Evolutionary conservation across 1,140 invertebrate genomes (phyloP).

Genomic region (Drosophila melanica): DNA sequence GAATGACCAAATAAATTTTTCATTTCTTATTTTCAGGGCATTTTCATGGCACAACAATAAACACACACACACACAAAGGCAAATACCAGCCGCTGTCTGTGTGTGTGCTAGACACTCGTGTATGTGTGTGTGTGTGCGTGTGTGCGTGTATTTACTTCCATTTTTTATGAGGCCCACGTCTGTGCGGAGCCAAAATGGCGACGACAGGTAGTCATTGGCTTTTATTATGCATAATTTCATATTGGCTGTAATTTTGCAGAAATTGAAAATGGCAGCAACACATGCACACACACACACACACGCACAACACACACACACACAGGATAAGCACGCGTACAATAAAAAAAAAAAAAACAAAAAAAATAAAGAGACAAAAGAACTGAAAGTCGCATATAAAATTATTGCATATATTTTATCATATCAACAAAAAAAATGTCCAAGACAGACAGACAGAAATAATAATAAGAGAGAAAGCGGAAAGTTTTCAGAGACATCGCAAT

Average conservation of each 20-base stretch:
- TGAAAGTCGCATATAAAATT: constrained; percentile 53
- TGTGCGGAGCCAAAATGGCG: constrained; percentile 57
- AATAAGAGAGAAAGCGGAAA: constrained; percentile 50
- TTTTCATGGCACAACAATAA: constrained; percentile 78
- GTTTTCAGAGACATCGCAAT: constrained; percentile 2
- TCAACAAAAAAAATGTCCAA: constrained; percentile 48
- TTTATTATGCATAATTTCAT: constrained; percentile 82
- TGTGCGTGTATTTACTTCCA: constrained; percentile 64
- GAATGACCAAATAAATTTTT: constrained; percentile 65
- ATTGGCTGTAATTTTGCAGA: constrained; percentile 81
- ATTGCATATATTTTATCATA: constrained; percentile 74
- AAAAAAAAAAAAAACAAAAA: no score
- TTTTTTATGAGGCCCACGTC: constrained; percentile 69
- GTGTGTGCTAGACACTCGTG: constrained; percentile 17
- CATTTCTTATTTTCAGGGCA: constrained; percentile 77
- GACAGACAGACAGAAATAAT: constrained; percentile 30
- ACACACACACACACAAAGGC: constrained; percentile 36
- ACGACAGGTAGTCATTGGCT: constrained; percentile 80
- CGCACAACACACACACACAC: background rate
- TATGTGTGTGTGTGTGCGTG: constrained; percentile 6
- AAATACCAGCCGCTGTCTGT: background rate
- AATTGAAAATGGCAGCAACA: constrained; percentile 77
- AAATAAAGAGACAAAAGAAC: background rate
- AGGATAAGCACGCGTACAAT: background rate
- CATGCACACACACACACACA: constrained; percentile 31